A percentile compares a stretch with the other conserved stretches of the same genome.
Evolutionary conservation across 1,140 invertebrate species (phyloP).

Genomic region (Zaprionus ornatus): DNA sequence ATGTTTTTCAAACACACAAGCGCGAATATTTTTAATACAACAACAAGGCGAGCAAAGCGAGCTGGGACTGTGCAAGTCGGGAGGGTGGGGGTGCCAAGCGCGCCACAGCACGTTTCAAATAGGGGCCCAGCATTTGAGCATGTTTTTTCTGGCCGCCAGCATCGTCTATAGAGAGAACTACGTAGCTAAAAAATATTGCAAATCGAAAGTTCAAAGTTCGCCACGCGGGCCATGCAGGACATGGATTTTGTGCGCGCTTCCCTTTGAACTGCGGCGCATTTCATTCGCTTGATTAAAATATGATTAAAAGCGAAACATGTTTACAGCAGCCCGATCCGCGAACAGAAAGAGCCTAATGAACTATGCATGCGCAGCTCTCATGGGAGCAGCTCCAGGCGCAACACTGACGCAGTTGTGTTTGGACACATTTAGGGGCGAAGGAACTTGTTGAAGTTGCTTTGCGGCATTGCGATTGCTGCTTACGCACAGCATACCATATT

Average conservation of each 20-base stretch:
- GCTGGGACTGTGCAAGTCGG: background rate
- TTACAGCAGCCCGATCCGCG: slow-evolving; percentile 56
- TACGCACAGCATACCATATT: background rate
- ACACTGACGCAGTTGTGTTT: background rate
- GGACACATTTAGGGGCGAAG: background rate
- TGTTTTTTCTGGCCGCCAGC: slow-evolving; percentile 35
- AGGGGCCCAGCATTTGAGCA: slow-evolving; percentile 61
- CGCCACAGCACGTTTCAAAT: slow-evolving; percentile 30
- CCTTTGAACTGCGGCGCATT: slow-evolving; percentile 57
- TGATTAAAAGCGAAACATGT: slow-evolving; percentile 75
- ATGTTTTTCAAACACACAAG: slow-evolving; percentile 80
- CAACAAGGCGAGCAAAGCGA: slow-evolving; percentile 29
- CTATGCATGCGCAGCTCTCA: slow-evolving; percentile 46
- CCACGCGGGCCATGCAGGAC: slow-evolving; percentile 21
- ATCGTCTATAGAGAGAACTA: slow-evolving; percentile 30
- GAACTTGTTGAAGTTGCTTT: background rate
- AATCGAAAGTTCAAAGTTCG: slow-evolving; percentile 75
- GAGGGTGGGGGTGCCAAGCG: background rate
- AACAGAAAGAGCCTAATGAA: slow-evolving; percentile 53
- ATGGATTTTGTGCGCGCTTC: background rate
- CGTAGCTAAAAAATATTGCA: slow-evolving; percentile 57
- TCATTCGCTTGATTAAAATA: slow-evolving; percentile 60
- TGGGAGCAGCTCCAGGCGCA: background rate
- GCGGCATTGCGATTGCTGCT: background rate
- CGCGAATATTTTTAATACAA: slow-evolving; percentile 83